Conservation (phyloP, 2,888 invertebrate genomes). For the Drosophila monieri region DNA sequence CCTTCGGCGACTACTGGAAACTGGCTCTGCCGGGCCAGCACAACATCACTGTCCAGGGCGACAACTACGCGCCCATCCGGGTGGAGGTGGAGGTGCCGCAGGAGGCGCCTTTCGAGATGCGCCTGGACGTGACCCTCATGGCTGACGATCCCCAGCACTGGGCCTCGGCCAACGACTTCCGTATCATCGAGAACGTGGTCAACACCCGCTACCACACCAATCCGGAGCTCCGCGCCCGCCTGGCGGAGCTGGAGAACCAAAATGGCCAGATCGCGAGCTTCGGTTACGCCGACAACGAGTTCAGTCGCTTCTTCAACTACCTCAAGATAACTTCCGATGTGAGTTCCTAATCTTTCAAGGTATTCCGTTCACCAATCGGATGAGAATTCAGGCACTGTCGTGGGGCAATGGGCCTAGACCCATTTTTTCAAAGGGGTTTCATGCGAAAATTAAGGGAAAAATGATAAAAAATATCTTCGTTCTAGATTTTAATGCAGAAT, state of each 20-base stretch:
- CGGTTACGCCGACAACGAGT: conserved; percentile 87
- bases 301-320: conserved; percentile 88
- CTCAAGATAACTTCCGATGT: conserved; percentile 90
- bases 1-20: conserved; percentile 96
- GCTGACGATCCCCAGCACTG: conserved; percentile 92
- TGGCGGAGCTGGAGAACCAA: conserved; percentile 89
- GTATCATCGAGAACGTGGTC: conserved; percentile 88
- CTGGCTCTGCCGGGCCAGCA: conserved; percentile 94
- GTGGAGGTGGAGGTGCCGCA: conserved; percentile 84
- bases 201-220: conserved; percentile 88
- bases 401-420: not conserved
- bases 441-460: no score
- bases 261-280: conserved; percentile 89
- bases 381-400: not conserved
- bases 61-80: conserved; percentile 86
- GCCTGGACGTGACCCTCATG: conserved; percentile 91
- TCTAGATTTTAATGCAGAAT: no score
- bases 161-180: conserved; percentile 92
- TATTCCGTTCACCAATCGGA: not conserved
- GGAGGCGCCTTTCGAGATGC: conserved; percentile 85
- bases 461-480: no score
- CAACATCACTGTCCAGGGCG: conserved; percentile 89
- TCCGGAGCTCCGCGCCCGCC: conserved; percentile 86
- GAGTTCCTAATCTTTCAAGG: conserved; percentile 67
- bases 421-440: not conserved